These are phyloP conservation scores for Panopea generosa DNA, from an alignment of 2,888 invertebrate species.

Conservation along the genomic window DNA sequence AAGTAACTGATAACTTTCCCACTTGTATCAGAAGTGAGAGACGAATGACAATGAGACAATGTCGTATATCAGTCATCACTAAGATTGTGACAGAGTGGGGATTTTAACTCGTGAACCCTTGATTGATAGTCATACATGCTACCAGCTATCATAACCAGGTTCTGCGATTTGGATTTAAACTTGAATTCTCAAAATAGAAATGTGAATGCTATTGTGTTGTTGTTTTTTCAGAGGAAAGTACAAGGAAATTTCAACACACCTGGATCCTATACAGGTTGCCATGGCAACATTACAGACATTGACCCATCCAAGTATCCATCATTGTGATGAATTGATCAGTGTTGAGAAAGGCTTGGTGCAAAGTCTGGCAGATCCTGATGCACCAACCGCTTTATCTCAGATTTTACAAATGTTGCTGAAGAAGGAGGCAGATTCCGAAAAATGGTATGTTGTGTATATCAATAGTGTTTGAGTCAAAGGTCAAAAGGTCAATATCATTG, in stretches of 20 bases:
- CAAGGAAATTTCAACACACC: conserved; percentile 71
- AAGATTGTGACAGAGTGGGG: no score
- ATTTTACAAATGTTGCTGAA: conserved; percentile 54
- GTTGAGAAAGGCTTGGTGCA: conserved; percentile 89
- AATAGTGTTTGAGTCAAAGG: neutral
- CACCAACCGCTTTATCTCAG: conserved; percentile 73
- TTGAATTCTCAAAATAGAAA: no score
- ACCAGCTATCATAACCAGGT: no score
- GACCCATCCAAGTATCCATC: conserved; percentile 87
- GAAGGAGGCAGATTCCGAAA: conserved; percentile 27
- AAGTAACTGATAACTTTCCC: no score
- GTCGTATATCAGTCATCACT: no score
- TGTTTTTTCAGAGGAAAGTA: conserved; percentile 79
- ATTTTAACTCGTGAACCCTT: no score
- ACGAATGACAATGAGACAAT: no score
- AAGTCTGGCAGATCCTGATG: conserved; percentile 87
- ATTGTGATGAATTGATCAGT: conserved; percentile 88
- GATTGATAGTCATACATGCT: no score
- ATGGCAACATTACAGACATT: conserved; percentile 88
- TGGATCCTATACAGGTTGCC: conserved; percentile 85
- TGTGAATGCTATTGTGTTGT: no score
- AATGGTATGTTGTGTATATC: conserved; percentile 23
- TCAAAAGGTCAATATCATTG: neutral
- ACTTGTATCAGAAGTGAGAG: no score
- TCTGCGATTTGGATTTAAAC: no score